Base-by-base conservation (phyloP, 1,140 invertebrate genomes). In the Eriosoma lanigerum region DNA sequence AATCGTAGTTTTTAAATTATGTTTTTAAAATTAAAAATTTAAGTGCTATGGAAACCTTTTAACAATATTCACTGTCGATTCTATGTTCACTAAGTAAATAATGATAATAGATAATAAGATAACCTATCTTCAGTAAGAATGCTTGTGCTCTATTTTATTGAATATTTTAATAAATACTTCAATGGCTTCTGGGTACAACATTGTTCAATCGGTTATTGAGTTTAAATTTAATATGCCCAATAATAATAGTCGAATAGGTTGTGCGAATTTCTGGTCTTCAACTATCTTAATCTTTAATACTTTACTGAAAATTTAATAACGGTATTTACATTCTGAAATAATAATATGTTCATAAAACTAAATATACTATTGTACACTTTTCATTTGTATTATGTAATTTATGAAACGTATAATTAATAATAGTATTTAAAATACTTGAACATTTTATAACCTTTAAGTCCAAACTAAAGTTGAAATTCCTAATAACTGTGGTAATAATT, bases 1-100 rank as follows among this genome's bases (percentile, higher is more conserved):
- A 50, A 72, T 72, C 48, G 68, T n/a, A 72, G 48, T 72, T 72
- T 72, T n/a, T n/a, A n/a, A n/a, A n/a, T n/a, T 66, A 66, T 66
- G 12, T 21, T 21, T 44, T 19, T 44, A 66, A 66, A 12, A 66
- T 44, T 38, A 44, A 66, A 66, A 66, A 44, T 21, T 1, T 12
- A 66, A 21, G n/a, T 15, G 8, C 29, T 64, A n/a, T 17, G 19
- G 32, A n/a, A 64, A 38, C 60, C n/a, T 26, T 64, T n/a, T n/a
- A 26, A 64, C 60, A 64, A 32, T 64, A 64, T 64, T 38, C 17
- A 29, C 29, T 64, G 17, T 10, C 32, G 32, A 32, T 64, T 32
- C n/a, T 32, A 32, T n/a, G n/a, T 3, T 54, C 17, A n/a, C 3
- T 54, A 54, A 12, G 50, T 54, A n/a, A 1, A n/a, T 54, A 54